Evolutionary conservation across 1,140 invertebrate species (phyloP).

Genomic region (Brachionus rubens): DNA sequence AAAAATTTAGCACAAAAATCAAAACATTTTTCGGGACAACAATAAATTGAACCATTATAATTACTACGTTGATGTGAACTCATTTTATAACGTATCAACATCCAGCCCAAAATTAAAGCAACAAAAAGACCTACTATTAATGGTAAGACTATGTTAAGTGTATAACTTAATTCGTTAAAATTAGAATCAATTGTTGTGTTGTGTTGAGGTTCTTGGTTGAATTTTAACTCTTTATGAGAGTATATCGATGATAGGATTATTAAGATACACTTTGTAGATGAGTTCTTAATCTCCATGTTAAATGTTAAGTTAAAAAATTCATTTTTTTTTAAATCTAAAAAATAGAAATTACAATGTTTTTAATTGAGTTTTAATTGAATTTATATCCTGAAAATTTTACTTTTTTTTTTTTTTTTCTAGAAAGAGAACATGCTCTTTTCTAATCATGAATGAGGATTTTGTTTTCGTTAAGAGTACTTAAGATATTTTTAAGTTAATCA

Average conservation of each 20-base stretch:
- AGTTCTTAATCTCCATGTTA: not conserved
- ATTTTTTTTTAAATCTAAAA: too few relatives aligned
- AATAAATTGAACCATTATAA: constrained; percentile 45
- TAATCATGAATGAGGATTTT: too few relatives aligned
- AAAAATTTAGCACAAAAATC: constrained; percentile 46
- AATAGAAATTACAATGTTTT: too few relatives aligned
- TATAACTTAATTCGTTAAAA: constrained; percentile 6
- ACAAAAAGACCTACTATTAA: constrained; percentile 16
- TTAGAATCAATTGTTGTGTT: not conserved
- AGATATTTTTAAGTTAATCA: too few relatives aligned
- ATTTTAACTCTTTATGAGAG: not conserved
- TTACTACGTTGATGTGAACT: constrained; percentile 18
- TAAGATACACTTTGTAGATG: constrained; percentile 16
- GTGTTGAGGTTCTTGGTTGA: not conserved
- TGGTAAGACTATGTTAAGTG: not conserved
- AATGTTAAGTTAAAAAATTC: too few relatives aligned
- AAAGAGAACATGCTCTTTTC: too few relatives aligned
- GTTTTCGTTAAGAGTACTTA: too few relatives aligned
- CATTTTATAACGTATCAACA: constrained; percentile 40
- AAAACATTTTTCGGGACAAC: constrained; percentile 28
- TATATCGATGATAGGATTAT: constrained; percentile 30
- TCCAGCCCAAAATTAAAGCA: constrained; percentile 40
- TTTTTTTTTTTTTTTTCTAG: too few relatives aligned
- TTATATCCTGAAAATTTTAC: too few relatives aligned
- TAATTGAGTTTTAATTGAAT: too few relatives aligned